Base-by-base conservation (phyloP, 2,888 invertebrate species). In the Eupithecia subfuscata region DNA sequence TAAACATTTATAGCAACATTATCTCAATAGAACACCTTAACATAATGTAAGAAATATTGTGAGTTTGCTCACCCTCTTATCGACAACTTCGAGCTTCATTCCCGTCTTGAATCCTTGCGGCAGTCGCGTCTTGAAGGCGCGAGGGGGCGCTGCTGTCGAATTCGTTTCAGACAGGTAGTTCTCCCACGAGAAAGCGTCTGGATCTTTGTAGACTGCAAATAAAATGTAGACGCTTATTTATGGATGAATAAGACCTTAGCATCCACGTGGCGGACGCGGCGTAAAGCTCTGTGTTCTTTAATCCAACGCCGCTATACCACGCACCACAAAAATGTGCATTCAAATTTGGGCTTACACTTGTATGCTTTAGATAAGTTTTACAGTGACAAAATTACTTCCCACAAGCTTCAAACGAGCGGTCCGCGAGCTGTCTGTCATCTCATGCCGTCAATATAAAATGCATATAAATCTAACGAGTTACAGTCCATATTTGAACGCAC, bases 61-160 rank as follows among this genome's bases (percentile, higher is more conserved):
- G 16, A 40, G 43, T 25, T 12, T 14, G n/a, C 90, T 87, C 69
- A 95, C 97, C 85, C 97, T 95, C 84, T 96, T 96, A 87, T 99
- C 98, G 0, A 98, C 98, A 18, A 97, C 97, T 92, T 99, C 98
- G 3, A 98, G 92, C 88, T 97, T 97, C 98, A 98, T 98, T 52
- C 97, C 97, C 14, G 96, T 92, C 85, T 97, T 97, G 90, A 98
- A 99, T 4, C 97, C 97, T 79, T 97, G 96, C 9, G 97, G 96
- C 25, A 97, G 95, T 40, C 98, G 96, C 79, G 97, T 96, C 85
- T 97, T 97, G 91, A 99, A 99, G 11, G 98, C 97, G 78, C 97
- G 95, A 0, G 97, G 96, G 4, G 98, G 98, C 76, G 98, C 98
- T 60, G 97, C 96, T 68, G 95, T 90, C 0, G 97, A 95, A 79